A percentile compares a stretch with the other conserved stretches of the same genome.
Evolutionary conservation across 1,140 invertebrate species (phyloP).

Genomic region (Hyles euphorbiae): DNA sequence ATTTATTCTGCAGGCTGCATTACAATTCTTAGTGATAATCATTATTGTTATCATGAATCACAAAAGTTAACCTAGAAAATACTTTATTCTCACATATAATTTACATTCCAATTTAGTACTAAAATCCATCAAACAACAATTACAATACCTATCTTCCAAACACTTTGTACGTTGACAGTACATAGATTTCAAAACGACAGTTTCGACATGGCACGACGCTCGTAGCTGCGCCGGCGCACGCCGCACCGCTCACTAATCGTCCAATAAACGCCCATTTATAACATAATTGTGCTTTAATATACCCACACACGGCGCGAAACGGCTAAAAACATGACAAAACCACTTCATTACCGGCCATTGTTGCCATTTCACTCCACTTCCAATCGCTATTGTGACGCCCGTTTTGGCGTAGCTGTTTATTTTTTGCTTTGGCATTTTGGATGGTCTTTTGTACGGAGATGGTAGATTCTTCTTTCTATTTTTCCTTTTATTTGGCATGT

Average conservation of each 20-base stretch:
- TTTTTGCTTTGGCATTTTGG: neutral
- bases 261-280: slow-evolving; percentile 56
- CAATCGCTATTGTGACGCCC: slow-evolving; percentile 33
- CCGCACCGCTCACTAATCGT: slow-evolving; percentile 37
- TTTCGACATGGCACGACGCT: slow-evolving; percentile 23
- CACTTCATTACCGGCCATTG: slow-evolving; percentile 60
- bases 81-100: too few relatives aligned
- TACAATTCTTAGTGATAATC: too few relatives aligned
- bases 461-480: too few relatives aligned
- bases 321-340: slow-evolving; percentile 49
- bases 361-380: slow-evolving; percentile 54
- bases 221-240: slow-evolving; percentile 21
- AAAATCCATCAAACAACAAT: too few relatives aligned
- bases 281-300: slow-evolving; percentile 63
- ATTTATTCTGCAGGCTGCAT: too few relatives aligned
- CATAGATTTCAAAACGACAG: slow-evolving; percentile 27
- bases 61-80: too few relatives aligned
- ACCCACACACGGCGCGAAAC: slow-evolving; percentile 42
- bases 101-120: too few relatives aligned
- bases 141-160: too few relatives aligned
- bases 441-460: neutral
- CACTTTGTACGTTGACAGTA: neutral
- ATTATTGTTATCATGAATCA: too few relatives aligned
- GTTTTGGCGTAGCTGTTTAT: neutral
- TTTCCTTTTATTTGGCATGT: too few relatives aligned